Evolutionary conservation across 1,140 invertebrate genomes (phyloP), one percentile per base, ranked within the genome.

Genomic region (Polypedilum vanderplanki): DNA sequence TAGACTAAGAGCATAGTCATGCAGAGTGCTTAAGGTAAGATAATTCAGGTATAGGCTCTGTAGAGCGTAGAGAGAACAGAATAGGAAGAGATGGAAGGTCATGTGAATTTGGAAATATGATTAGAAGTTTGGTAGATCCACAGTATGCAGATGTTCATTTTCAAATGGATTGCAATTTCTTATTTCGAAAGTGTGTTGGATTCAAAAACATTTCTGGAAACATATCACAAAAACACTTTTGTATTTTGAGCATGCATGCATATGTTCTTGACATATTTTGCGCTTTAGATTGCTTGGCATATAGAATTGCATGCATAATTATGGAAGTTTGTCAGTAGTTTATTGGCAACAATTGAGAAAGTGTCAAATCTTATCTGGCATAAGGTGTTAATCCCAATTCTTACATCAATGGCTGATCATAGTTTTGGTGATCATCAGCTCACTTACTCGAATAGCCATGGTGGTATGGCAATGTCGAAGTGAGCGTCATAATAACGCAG

Each of bases 381-480:
- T 90, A 90, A 76, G 86, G 86, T 33, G 88, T 88, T 75, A 90
- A 83, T 73, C 89, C 89, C 87, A 87, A 78, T 87, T 86, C 78
- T 90, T 88, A 86, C 83, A 77, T 86, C 85, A 85, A 65, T 74
- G 86, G 87, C n/a, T 78, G 87, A n/a, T n/a, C n/a, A n/a, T n/a
- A n/a, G n/a, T n/a, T n/a, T n/a, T n/a, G n/a, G n/a, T n/a, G n/a
- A n/a, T n/a, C 85, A 77, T 89, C 86, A 22, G 84, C 85, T n/a
- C n/a, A n/a, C 57, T 87, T 83, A 18, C 89, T 89, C 77, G 88
- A 90, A 78, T 90, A 7, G 89, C 92, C 92, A 94, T 7, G 91
- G 91, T 1, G n/a, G 91, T 93, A 80, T 93, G 90, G 81, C 92
- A 94, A 67, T n/a, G 90, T 92, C 74, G 91, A 92, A 0, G 92